phyloP scores from a whole-genome alignment of 2,888 invertebrate genomes.

The Rhingia rostrata region DNA sequence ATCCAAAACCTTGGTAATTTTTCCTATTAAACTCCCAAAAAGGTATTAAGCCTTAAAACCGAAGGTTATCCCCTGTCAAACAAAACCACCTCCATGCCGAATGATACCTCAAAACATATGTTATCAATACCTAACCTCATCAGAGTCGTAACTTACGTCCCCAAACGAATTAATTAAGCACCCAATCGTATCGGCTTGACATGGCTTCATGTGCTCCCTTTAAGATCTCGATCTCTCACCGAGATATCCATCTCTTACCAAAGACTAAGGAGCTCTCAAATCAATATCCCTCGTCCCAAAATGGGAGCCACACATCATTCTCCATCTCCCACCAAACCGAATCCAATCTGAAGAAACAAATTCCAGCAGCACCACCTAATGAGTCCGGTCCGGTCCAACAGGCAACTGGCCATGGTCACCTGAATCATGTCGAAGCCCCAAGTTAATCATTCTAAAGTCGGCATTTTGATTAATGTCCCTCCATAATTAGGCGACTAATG shows the following conservation, averaged over 20 bases:
- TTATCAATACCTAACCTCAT: background rate
- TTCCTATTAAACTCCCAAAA: background rate
- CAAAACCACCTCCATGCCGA: background rate
- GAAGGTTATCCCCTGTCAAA: conserved; percentile 19
- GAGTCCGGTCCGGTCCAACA: conserved; percentile 26
- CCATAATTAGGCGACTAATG: conserved; percentile 76
- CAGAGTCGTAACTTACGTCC: conserved; percentile 36
- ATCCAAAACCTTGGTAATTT: no score
- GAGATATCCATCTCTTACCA: conserved; percentile 40
- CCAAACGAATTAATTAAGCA: conserved; percentile 63
- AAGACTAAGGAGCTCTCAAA: conserved; percentile 23
- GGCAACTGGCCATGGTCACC: conserved; percentile 24
- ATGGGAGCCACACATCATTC: conserved; percentile 62
- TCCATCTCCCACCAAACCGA: background rate
- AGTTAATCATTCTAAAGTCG: conserved; percentile 74
- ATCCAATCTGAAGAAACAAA: conserved; percentile 19
- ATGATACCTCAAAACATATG: background rate
- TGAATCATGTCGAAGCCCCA: conserved; percentile 64
- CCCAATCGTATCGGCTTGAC: conserved; percentile 42
- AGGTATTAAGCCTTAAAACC: background rate
- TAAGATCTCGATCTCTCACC: conserved; percentile 40
- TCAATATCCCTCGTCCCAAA: conserved; percentile 45
- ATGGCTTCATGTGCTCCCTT: conserved; percentile 38
- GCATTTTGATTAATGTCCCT: conserved; percentile 76
- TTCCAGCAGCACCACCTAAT: conserved; percentile 48